Conservation (phyloP, 1,140 invertebrate genomes). For the Drosophila melanogaster region Release_6_plus_ISO1_MT NT_037436.4:11229001-11229500, state of each 20-base stretch:
- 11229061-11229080: neutral
- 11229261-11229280: conserved; percentile 27
- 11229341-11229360: conserved; percentile 19
- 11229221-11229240: conserved; percentile 64
- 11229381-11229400: conserved; percentile 79
- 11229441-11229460: conserved; percentile 69
- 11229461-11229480: conserved; percentile 49
- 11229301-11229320: conserved; percentile 69
- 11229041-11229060: conserved; percentile 10
- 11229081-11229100: conserved; percentile 7
- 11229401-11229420: conserved; percentile 65
- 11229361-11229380: conserved; percentile 14
- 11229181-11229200: conserved; percentile 79
- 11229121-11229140: conserved; percentile 71
- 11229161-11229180: conserved; percentile 74
- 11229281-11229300: conserved; percentile 62
- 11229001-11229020: conserved; percentile 35
- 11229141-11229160: conserved; percentile 63
- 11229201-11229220: conserved; percentile 76
- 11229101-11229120: conserved; percentile 46
- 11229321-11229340: conserved; percentile 47
- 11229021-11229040: conserved; percentile 36
- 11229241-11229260: conserved; percentile 55
- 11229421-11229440: conserved; percentile 52
- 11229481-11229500: conserved; percentile 35